Conservation (phyloP, 2,888 invertebrate species). For the Metopia argyrocephala region DNA sequence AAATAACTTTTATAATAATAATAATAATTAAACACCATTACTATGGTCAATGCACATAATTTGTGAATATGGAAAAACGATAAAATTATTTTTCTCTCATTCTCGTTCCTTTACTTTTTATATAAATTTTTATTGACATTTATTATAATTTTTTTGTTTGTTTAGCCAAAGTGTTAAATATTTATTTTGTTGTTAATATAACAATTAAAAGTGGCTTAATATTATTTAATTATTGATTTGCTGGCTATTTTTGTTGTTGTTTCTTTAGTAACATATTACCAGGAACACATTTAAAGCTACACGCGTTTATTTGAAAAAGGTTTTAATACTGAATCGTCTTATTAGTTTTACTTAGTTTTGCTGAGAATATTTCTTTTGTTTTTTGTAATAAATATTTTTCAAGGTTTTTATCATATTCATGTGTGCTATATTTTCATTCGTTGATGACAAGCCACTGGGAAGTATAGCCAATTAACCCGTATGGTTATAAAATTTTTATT, state of each 20-base stretch:
- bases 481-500: too few relatives aligned
- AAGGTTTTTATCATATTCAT: slow-evolving; percentile 26
- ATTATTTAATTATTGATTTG: not conserved
- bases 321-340: not conserved
- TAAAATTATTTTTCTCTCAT: too few relatives aligned
- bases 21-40: too few relatives aligned
- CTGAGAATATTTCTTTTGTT: not conserved
- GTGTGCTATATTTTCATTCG: not conserved
- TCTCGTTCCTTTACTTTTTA: too few relatives aligned
- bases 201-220: slow-evolving; percentile 10
- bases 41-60: too few relatives aligned
- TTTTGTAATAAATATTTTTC: slow-evolving; percentile 34
- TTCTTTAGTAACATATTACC: not conserved
- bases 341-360: not conserved
- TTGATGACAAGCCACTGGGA: slow-evolving; percentile 6
- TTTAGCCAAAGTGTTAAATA: slow-evolving; percentile 5
- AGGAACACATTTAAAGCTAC: not conserved
- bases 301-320: not conserved
- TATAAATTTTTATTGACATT: not conserved
- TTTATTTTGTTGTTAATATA: not conserved
- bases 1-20: too few relatives aligned
- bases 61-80: too few relatives aligned
- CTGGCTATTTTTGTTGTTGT: not conserved
- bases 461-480: slow-evolving; percentile 7
- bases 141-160: not conserved